These are phyloP conservation scores for Hoplostethus atlanticus DNA, from an alignment of 2,797 vertebrate genomes.

Conservation along the genomic window DNA sequence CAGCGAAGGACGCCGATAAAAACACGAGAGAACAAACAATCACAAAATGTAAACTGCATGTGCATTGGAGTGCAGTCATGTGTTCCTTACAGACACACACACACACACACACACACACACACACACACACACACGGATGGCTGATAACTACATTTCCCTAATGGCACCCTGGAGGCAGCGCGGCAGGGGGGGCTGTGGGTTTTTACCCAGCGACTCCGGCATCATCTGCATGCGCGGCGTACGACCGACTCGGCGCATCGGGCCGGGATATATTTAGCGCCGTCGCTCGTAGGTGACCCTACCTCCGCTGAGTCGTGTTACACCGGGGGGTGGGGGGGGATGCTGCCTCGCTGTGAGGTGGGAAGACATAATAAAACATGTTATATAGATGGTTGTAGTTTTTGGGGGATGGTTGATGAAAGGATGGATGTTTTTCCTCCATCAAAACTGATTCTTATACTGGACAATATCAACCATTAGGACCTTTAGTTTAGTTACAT, in stretches of 20 bases:
- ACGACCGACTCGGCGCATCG: neutral
- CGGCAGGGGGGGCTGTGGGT: neutral
- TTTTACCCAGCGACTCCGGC: constrained; percentile 27
- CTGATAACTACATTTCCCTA: constrained; percentile 33
- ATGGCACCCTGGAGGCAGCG: constrained; percentile 24
- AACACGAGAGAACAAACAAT: neutral
- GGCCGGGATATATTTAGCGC: constrained; percentile 28
- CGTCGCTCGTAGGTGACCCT: constrained; percentile 39
- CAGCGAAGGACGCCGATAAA: neutral
- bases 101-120: constrained; percentile 7
- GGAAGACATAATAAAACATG: too few species aligned
- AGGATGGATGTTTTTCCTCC: too few species aligned
- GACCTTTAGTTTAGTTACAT: too few species aligned
- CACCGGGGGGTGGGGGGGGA: neutral
- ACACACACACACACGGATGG: constrained; percentile 5
- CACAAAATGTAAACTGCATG: neutral
- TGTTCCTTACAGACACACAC: neutral
- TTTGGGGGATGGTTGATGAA: too few species aligned
- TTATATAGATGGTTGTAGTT: neutral
- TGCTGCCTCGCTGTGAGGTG: neutral
- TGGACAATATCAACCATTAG: too few species aligned
- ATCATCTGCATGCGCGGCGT: constrained; percentile 23
- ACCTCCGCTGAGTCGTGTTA: constrained; percentile 35
- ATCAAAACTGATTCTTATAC: neutral
- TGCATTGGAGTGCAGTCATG: constrained; percentile 2